Evolutionary conservation across 2,113 vertebrate species (phyloP), one percentile per base, ranked within the genome.

Genomic region (Aythya baeri): DNA sequence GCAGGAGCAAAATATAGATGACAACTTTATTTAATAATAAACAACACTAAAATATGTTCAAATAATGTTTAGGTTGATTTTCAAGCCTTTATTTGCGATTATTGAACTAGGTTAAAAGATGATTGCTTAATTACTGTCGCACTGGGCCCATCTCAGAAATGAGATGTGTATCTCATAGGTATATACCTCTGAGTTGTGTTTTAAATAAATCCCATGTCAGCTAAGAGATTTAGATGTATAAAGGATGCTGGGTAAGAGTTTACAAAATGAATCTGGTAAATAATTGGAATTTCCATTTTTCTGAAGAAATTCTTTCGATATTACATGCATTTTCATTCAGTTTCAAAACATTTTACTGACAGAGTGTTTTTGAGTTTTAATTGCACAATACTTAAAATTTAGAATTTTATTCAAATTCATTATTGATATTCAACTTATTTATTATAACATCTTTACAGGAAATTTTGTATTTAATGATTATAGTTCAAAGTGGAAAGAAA

Each of bases 21-120:
- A 81, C 76, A 93, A 82, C 9, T 87, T 86, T 88, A 79, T 93
- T 96, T 96, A 84, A 91, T 79, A 93, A 95, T 75, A 89, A 82
- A 68, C 59, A 83, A 61, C 23, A 70, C 36, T 86, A 74, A 86
- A 80, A 88, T 78, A 55, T 18, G 38, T 78, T 73, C 73, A 58
- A 54, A 70, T 50, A 76, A 23, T 62, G 16, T 93, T 93, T 94
- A 66, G 6, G 70, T 91, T 87, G 70, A 73, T 93, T 93, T 91
- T 94, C 73, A 75, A 79, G 31, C 1, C 63, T 90, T 81, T 94
- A 79, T 94, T 90, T 93, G 43, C 65, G 41, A 66, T 91, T 94
- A 86, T 89, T 96, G 91, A 89, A 76, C 77, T 29, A 15, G 4
- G 10, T 31, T 88, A 58, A 77, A 91, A 94, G n/a, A 86, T 20